Percentiles rank a stretch among this genome's conserved stretches.
Conservation (phyloP, 2,888 invertebrate species). For the Prosopocoilus inquinatus region DNA sequence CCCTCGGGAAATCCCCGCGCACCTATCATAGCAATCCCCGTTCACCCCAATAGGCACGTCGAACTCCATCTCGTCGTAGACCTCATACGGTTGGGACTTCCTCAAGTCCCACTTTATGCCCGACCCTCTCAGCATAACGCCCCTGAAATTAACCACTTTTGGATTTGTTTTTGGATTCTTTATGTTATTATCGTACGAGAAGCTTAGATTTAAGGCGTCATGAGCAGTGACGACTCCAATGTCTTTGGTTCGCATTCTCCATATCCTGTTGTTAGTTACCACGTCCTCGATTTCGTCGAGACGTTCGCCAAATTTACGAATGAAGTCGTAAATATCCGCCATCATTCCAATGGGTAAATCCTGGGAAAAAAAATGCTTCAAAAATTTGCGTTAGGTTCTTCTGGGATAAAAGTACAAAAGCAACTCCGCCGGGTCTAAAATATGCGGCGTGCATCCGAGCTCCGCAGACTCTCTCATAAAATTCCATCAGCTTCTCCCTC, state of each 20-base stretch:
- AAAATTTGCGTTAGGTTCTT: conserved; percentile 4
- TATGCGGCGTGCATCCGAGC: conserved; percentile 83
- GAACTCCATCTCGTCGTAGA: conserved; percentile 78
- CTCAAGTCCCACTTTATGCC: conserved; percentile 89
- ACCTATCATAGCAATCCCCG: conserved; percentile 84
- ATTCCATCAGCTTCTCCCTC: conserved; percentile 81
- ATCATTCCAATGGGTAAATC: conserved; percentile 74
- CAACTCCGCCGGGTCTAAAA: conserved; percentile 79
- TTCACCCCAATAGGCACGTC: conserved; percentile 78
- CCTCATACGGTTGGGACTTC: conserved; percentile 80
- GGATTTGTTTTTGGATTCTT: background rate
- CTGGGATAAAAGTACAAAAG: conserved; percentile 56
- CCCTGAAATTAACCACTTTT: conserved; percentile 49
- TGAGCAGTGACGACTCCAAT: conserved; percentile 72
- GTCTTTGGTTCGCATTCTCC: conserved; percentile 67
- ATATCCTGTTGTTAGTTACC: conserved; percentile 72
- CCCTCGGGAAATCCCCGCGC: background rate
- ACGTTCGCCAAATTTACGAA: conserved; percentile 66
- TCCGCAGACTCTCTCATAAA: conserved; percentile 80
- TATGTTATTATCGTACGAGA: conserved; percentile 48
- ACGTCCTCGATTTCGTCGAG: conserved; percentile 84
- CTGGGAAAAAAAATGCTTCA: conserved; percentile 34
- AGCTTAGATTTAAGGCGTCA: conserved; percentile 74
- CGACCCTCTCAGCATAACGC: conserved; percentile 75
- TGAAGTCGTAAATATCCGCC: conserved; percentile 76